Evolutionary conservation across 2,113 vertebrate genomes (phyloP), one percentile per base, ranked within the genome.

Genomic region (Pterocles gutturalis): DNA sequence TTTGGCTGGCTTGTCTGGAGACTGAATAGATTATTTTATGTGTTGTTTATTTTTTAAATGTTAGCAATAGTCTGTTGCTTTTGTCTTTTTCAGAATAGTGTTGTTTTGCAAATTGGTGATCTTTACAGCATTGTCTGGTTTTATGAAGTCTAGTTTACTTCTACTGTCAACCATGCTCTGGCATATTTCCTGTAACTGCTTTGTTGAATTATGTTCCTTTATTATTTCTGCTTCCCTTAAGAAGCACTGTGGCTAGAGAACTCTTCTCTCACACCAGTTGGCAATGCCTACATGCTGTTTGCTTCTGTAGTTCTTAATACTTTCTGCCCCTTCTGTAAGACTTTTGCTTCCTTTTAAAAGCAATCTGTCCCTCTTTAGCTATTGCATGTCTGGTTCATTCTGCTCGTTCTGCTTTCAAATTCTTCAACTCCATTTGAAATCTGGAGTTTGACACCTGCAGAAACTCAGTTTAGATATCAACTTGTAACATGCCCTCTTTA

Each of bases 111-210:
- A 93, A 94, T 83, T 82, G 65, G 71, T 67, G 41, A 75, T 84
- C 93, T 93, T 95, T 87, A 93, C 61, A 95, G 33, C 81, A 82
- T 71, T 86, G 93, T 90, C 82, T 93, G 60, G 43, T 77, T 95
- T 95, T 88, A 93, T 55, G 49, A 66, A 58, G 87, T 77, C 65
- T 91, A 90, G 93, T 96, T 97, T 97, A 96, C 90, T 92, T 91
- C 75, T 93, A 36, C 71, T 77, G 90, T 96, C 95, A 94, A n/a
- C 69, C 38, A 87, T 65, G 26, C 61, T 94, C 87, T 96, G 85
- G 89, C 76, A 83, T 73, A 94, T 86, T 81, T 95, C 93, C 82
- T 58, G 85, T 95, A n/a, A 57, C 73, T 85, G 36, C 78, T 91
- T 83, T 83, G 38, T 87, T 91, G 67, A 90, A 76, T 51, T 93